These are phyloP conservation scores for Hemichromis elongatus DNA, from an alignment of 2,113 vertebrate species.

Conservation along the genomic window DNA sequence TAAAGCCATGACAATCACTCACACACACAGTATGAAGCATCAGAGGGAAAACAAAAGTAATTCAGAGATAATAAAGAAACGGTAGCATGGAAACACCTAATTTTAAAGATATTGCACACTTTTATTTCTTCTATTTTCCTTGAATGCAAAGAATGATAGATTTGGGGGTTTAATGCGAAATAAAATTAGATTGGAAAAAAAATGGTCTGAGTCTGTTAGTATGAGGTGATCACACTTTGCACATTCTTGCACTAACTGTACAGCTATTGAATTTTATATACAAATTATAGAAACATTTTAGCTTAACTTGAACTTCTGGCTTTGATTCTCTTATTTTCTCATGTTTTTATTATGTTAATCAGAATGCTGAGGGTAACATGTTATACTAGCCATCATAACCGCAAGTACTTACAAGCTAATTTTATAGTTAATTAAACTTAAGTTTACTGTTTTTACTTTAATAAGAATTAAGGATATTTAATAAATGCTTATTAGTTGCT, in stretches of 20 bases:
- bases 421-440: neutral
- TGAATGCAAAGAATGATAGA: neutral
- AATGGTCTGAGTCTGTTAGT: neutral
- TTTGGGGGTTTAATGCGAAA: neutral
- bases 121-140: neutral
- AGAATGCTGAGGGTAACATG: neutral
- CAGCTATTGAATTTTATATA: neutral
- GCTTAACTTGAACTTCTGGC: neutral
- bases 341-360: neutral
- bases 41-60: accelerated
- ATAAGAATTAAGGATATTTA: neutral
- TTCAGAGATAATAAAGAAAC: neutral
- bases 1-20: neutral
- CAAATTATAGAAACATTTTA: neutral
- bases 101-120: neutral
- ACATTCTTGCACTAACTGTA: neutral
- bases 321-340: neutral
- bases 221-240: neutral
- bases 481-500: neutral
- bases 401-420: neutral
- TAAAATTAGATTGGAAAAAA: accelerated
- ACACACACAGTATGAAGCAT: neutral
- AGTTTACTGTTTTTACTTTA: neutral
- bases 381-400: neutral
- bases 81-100: neutral